These are phyloP conservation scores for Trematocara nigrifrons DNA, from an alignment of 2,113 vertebrate species.

Conservation along the genomic window DNA sequence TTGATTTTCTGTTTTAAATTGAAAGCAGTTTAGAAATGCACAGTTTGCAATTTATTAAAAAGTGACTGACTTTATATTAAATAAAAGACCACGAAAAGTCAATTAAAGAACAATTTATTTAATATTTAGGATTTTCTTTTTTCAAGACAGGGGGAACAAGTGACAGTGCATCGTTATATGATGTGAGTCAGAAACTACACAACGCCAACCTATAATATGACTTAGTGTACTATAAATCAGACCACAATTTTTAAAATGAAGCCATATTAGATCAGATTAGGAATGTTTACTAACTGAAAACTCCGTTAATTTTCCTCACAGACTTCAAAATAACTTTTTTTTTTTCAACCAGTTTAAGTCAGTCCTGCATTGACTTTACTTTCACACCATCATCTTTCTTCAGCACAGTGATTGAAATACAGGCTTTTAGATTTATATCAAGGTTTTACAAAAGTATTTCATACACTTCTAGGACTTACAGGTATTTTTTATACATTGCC, in stretches of 20 bases:
- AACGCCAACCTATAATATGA: not conserved
- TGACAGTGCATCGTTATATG: not conserved
- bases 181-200: not conserved
- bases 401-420: not conserved
- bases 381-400: not conserved
- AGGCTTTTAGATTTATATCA: not conserved
- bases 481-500: not conserved
- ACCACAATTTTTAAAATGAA: not conserved
- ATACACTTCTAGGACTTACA: not conserved
- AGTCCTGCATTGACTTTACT: not conserved
- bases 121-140: not conserved
- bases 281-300: not conserved
- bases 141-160: not conserved
- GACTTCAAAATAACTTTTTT: rapidly evolving
- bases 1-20: not conserved
- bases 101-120: not conserved
- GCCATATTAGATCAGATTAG: not conserved
- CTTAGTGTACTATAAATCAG: not conserved
- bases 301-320: not conserved
- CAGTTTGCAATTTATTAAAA: not conserved
- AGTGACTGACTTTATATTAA: not conserved
- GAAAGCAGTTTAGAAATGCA: not conserved
- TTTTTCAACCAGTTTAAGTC: not conserved
- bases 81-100: not conserved
- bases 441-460: not conserved